phyloP scores from a whole-genome alignment of 2,113 vertebrate genomes.

The Perca flavescens region DNA sequence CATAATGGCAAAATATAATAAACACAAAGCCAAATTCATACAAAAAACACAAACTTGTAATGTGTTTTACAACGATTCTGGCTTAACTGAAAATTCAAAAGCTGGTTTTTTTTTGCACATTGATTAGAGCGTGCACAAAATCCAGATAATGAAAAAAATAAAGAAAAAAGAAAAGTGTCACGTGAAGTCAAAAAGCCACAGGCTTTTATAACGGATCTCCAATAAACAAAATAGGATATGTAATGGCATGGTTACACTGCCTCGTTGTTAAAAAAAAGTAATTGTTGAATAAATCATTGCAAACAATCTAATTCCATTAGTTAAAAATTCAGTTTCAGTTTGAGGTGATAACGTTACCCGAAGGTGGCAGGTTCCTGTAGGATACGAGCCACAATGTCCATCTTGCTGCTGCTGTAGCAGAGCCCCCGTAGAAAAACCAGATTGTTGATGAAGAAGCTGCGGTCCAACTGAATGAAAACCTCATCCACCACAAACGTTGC shows the following conservation, averaged over 20 bases:
- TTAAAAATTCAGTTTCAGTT: not conserved
- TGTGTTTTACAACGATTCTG: not conserved
- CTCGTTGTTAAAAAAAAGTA: not conserved
- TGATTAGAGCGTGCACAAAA: too few relatives aligned
- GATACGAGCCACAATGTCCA: conserved; percentile 76
- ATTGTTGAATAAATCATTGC: not conserved
- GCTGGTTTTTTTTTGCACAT: not conserved
- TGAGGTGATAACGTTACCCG: conserved; percentile 67
- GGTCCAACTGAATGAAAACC: conserved; percentile 79
- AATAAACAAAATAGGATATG: not conserved
- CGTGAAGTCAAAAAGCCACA: too few relatives aligned
- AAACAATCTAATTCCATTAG: not conserved
- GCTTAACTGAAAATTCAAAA: not conserved
- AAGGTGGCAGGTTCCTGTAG: conserved; percentile 79
- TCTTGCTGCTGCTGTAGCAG: conserved; percentile 82
- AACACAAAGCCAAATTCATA: not conserved
- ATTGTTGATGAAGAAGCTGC: conserved; percentile 77
- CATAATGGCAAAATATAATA: not conserved
- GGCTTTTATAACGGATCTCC: too few relatives aligned
- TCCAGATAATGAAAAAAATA: too few relatives aligned
- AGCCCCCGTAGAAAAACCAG: conserved; percentile 76
- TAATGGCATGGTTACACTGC: not conserved
- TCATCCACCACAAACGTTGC: conserved; percentile 83
- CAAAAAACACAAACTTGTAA: not conserved
- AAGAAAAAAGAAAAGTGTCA: too few relatives aligned